phyloP scores from a whole-genome alignment of 2,888 invertebrate genomes.

The Anoplius nigerrimus region DNA sequence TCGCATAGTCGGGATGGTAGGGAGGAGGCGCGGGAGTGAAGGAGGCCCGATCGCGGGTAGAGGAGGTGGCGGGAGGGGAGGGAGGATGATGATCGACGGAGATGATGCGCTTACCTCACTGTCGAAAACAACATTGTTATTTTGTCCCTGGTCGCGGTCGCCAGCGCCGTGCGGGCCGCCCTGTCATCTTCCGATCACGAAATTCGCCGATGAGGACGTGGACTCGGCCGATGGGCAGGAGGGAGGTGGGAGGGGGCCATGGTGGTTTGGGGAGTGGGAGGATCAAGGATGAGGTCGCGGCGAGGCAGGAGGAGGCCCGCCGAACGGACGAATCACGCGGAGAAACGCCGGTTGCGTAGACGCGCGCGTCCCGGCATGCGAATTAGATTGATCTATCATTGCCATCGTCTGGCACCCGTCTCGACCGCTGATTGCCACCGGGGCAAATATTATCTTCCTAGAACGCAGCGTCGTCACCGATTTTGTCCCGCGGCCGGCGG shows the following conservation, averaged over 20 bases:
- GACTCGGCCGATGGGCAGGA: neutral
- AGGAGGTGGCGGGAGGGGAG: neutral
- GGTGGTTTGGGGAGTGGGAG: neutral
- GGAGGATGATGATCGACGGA: neutral
- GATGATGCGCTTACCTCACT: slow-evolving; percentile 22
- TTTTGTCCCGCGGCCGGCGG: slow-evolving; percentile 20
- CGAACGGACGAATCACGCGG: slow-evolving; percentile 17
- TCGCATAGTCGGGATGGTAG: too few relatives aligned
- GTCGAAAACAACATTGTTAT: slow-evolving; percentile 33
- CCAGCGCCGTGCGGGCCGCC: slow-evolving; percentile 10
- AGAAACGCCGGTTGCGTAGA: slow-evolving; percentile 21
- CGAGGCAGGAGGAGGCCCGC: slow-evolving; percentile 17
- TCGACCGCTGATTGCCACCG: slow-evolving; percentile 69
- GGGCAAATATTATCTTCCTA: slow-evolving; percentile 67
- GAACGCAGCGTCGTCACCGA: slow-evolving; percentile 56
- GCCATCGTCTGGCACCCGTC: slow-evolving; percentile 73
- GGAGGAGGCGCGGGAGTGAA: too few relatives aligned
- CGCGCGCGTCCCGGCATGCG: slow-evolving; percentile 64
- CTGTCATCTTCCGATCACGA: too few relatives aligned
- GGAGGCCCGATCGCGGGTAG: neutral
- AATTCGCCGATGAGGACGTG: slow-evolving; percentile 6
- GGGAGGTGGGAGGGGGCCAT: neutral
- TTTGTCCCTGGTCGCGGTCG: slow-evolving; percentile 40
- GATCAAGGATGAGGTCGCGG: neutral
- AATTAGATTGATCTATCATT: slow-evolving; percentile 75